Evolutionary conservation across 1,140 invertebrate species (phyloP).

Genomic region (Caenorhabditis briggsae): DNA sequence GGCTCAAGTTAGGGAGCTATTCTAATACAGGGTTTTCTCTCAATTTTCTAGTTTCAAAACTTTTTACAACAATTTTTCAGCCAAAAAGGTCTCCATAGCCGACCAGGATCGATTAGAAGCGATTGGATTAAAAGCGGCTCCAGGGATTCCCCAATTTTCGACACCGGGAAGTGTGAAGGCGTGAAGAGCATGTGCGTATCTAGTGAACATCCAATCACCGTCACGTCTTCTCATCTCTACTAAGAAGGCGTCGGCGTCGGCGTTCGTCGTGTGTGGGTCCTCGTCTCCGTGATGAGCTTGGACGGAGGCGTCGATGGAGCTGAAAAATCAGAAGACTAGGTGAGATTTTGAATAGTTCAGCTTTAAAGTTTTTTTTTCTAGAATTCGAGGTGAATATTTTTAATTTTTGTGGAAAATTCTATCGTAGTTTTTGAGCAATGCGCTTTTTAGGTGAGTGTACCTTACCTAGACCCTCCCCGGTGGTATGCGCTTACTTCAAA

Average conservation of each 20-base stretch:
- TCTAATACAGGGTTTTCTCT: too few relatives aligned
- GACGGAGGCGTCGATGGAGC: constrained; percentile 37
- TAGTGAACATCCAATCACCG: constrained; percentile 21
- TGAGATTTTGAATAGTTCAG: background rate
- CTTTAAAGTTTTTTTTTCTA: too few relatives aligned
- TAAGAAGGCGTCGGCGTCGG: constrained; percentile 11
- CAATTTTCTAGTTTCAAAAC: too few relatives aligned
- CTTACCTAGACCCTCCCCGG: too few relatives aligned
- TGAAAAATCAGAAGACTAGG: background rate
- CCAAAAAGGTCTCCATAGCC: constrained; percentile 37
- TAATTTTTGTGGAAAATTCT: too few relatives aligned
- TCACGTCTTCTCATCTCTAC: constrained; percentile 25
- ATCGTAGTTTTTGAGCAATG: too few relatives aligned
- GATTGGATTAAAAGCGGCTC: constrained; percentile 2
- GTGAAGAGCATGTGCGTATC: constrained; percentile 33
- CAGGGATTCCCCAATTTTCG: constrained; percentile 42
- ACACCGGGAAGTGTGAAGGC: constrained; percentile 35
- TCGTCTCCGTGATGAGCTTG: constrained; percentile 72
- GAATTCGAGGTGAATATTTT: too few relatives aligned
- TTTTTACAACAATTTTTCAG: background rate
- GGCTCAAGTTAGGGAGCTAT: too few relatives aligned
- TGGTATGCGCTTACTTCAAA: too few relatives aligned
- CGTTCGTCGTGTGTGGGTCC: constrained; percentile 65
- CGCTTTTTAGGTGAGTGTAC: too few relatives aligned
- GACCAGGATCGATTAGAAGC: constrained; percentile 33